Evolutionary conservation across 2,113 vertebrate species (phyloP).

Genomic region (Collichthys lucidus): DNA sequence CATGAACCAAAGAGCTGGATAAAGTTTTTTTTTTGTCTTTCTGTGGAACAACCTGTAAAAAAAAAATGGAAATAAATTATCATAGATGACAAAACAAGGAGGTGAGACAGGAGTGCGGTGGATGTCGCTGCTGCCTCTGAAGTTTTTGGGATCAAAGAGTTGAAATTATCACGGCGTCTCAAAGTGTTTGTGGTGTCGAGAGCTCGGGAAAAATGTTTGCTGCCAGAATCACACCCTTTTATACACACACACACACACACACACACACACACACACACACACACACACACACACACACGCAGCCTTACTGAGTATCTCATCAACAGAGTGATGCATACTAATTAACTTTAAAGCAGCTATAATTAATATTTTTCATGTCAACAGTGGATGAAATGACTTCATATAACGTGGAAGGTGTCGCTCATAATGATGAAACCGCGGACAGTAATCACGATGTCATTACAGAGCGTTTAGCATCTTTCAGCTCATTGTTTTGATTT

Average conservation of each 20-base stretch:
- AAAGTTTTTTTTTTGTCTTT: background rate
- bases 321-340: background rate
- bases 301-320: background rate
- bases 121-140: slow-evolving; percentile 10
- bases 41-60: background rate
- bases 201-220: background rate
- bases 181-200: background rate
- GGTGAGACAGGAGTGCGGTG: background rate
- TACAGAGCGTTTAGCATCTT: background rate
- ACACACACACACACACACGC: background rate
- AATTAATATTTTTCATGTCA: background rate
- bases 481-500: background rate
- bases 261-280: background rate
- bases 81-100: background rate
- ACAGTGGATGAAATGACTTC: background rate
- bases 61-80: background rate
- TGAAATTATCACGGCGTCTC: background rate
- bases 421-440: background rate
- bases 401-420: background rate
- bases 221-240: background rate
- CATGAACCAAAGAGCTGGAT: background rate
- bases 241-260: background rate
- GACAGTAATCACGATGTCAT: background rate
- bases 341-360: background rate
- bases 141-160: slow-evolving; percentile 3